Percentiles rank a stretch among this genome's conserved stretches.
Conservation (phyloP, 2,797 vertebrate species). For the Anolis apletophallus region DNA sequence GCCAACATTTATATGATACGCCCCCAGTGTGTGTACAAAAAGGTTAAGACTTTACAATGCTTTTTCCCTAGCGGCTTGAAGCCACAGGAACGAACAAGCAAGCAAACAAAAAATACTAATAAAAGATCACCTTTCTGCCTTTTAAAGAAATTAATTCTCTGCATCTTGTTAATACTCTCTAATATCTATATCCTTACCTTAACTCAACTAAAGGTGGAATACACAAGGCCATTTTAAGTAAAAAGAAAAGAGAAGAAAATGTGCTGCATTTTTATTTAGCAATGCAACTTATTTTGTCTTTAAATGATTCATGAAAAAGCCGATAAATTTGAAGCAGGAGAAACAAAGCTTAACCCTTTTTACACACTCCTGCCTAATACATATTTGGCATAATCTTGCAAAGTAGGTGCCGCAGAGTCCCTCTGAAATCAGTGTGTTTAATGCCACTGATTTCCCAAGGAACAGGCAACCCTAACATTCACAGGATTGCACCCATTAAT, state of each 20-base stretch:
- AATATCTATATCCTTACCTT: conserved; percentile 81
- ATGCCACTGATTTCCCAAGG: conserved; percentile 32
- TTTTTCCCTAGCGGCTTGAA: conserved; percentile 77
- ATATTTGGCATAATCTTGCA: conserved; percentile 63
- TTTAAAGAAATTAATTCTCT: conserved; percentile 80
- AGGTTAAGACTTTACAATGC: conserved; percentile 83
- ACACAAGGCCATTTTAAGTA: conserved; percentile 74
- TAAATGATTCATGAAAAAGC: conserved; percentile 63
- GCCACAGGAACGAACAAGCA: conserved; percentile 67
- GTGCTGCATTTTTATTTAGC: conserved; percentile 64
- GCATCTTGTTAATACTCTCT: conserved; percentile 79
- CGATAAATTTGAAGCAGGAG: conserved; percentile 79
- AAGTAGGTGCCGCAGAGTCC: conserved; percentile 17
- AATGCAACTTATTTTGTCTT: conserved; percentile 66
- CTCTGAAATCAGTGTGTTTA: conserved; percentile 29
- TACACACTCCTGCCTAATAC: conserved; percentile 84
- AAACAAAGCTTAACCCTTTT: conserved; percentile 84
- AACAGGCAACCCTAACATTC: conserved; percentile 15
- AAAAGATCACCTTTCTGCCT: conserved; percentile 73
- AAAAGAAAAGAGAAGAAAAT: conserved; percentile 62
- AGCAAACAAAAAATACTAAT: neutral
- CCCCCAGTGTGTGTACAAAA: conserved; percentile 84
- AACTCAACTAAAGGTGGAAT: conserved; percentile 82
- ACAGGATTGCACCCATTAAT: conserved; percentile 65
- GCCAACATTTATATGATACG: conserved; percentile 84